phyloP scores from a whole-genome alignment of 2,888 invertebrate species.

The Synergus itoensis region DNA sequence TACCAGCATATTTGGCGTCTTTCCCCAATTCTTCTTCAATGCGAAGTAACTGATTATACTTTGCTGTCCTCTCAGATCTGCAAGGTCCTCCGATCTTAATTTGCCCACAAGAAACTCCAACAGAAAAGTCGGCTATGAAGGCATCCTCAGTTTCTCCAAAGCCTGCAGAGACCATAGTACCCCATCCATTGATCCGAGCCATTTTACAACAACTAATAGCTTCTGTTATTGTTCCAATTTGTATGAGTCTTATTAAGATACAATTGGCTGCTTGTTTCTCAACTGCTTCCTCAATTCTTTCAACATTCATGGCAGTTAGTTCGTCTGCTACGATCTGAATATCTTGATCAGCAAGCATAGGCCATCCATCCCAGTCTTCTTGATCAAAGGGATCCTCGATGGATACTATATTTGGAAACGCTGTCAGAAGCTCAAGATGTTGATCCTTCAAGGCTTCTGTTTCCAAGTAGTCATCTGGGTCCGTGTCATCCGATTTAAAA shows the following conservation, averaged over 20 bases:
- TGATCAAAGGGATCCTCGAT: constrained; percentile 73
- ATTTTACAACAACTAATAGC: constrained; percentile 67
- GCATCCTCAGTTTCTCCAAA: constrained; percentile 71
- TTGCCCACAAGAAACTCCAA: constrained; percentile 69
- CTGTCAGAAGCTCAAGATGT: constrained; percentile 64
- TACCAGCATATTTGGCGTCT: constrained; percentile 68
- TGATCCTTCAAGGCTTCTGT: constrained; percentile 65
- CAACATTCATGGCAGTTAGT: constrained; percentile 68
- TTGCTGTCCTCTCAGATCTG: constrained; percentile 67
- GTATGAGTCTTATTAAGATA: constrained; percentile 66
- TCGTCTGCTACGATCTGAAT: constrained; percentile 71
- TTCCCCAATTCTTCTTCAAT: constrained; percentile 73
- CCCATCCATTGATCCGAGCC: constrained; percentile 68
- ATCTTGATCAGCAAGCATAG: constrained; percentile 60
- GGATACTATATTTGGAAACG: constrained; percentile 68
- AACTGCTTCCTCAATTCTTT: constrained; percentile 69
- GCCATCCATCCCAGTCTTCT: constrained; percentile 73
- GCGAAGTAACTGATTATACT: constrained; percentile 73
- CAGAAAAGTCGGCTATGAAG: constrained; percentile 70
- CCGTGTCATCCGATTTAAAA: constrained; percentile 71
- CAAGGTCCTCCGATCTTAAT: constrained; percentile 72
- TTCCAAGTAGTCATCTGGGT: constrained; percentile 69
- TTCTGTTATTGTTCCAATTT: constrained; percentile 71
- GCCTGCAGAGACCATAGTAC: constrained; percentile 64
- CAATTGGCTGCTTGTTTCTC: constrained; percentile 68